A percentile compares a stretch with the other conserved stretches of the same genome.
Conservation (phyloP, 1,140 invertebrate species). For the Drosophila willistoni region DNA sequence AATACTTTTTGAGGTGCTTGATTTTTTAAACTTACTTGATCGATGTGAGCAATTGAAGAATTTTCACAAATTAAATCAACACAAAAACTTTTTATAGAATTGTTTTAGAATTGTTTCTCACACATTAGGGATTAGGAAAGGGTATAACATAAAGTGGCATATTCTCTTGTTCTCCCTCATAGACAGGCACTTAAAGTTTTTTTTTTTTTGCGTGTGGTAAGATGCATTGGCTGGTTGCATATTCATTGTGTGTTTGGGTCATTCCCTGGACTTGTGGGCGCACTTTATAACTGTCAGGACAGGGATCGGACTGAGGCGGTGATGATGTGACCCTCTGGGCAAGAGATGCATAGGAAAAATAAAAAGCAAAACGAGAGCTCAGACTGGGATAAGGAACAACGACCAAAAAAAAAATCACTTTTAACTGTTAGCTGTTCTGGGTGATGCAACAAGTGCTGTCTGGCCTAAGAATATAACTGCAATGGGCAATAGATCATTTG, state of each 20-base stretch:
- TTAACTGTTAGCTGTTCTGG: conserved; percentile 62
- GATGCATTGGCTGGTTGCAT: not conserved
- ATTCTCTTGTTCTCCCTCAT: no score
- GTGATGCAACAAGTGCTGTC: conserved; percentile 70
- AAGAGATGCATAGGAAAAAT: not conserved
- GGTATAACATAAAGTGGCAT: no score
- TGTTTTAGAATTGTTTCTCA: no score
- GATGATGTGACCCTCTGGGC: conserved; percentile 10
- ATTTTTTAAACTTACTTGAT: no score
- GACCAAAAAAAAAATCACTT: conserved; percentile 55
- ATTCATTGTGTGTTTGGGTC: conserved; percentile 46
- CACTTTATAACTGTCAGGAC: conserved; percentile 69
- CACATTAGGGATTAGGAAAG: no score
- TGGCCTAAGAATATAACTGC: conserved; percentile 40
- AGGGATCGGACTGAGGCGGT: conserved; percentile 24
- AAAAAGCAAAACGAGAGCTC: no score
- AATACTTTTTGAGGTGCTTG: no score
- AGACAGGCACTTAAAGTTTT: not conserved
- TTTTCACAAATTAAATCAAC: no score
- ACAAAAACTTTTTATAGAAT: no score
- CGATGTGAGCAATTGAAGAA: no score
- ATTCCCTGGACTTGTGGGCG: conserved; percentile 66
- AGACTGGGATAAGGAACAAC: not conserved
- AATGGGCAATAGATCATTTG: conserved; percentile 76
- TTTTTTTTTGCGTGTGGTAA: conserved; percentile 1